Conservation (phyloP, 2,797 vertebrate species). For the Poecilia picta region DNA sequence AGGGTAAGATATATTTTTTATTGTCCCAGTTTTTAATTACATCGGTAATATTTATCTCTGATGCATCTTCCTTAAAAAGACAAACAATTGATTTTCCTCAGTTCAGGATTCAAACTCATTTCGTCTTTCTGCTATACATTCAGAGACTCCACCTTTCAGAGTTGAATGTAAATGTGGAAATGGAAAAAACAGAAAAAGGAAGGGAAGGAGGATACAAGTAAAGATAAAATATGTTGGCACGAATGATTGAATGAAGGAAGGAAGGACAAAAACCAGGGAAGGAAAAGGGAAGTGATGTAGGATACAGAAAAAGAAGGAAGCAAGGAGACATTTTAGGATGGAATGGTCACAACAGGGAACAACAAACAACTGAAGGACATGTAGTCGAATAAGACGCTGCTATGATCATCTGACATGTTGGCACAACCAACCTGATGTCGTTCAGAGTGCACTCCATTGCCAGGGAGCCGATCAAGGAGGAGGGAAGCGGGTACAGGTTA, state of each 20-base stretch:
- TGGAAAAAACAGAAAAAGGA: neutral
- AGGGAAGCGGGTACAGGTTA: constrained; percentile 82
- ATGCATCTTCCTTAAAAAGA: neutral
- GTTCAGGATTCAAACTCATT: neutral
- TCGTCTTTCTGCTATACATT: neutral
- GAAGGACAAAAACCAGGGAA: neutral
- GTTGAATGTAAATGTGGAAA: neutral
- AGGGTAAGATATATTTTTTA: neutral
- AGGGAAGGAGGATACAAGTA: no score
- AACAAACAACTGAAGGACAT: neutral
- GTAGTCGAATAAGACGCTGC: no score
- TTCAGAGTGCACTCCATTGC: constrained; percentile 87
- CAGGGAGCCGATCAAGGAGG: constrained; percentile 77
- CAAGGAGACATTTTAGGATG: neutral
- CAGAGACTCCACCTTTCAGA: neutral
- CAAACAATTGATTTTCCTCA: neutral
- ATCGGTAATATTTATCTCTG: neutral
- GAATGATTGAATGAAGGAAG: neutral
- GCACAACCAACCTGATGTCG: constrained; percentile 84
- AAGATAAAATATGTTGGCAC: no score
- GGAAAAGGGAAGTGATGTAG: neutral
- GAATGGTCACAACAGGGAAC: neutral
- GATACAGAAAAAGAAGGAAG: neutral
- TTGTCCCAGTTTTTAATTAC: neutral
- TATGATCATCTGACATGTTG: neutral